These are phyloP conservation scores for Seira sanloemensis DNA, from an alignment of 2,888 invertebrate genomes.

Conservation along the genomic window DNA sequence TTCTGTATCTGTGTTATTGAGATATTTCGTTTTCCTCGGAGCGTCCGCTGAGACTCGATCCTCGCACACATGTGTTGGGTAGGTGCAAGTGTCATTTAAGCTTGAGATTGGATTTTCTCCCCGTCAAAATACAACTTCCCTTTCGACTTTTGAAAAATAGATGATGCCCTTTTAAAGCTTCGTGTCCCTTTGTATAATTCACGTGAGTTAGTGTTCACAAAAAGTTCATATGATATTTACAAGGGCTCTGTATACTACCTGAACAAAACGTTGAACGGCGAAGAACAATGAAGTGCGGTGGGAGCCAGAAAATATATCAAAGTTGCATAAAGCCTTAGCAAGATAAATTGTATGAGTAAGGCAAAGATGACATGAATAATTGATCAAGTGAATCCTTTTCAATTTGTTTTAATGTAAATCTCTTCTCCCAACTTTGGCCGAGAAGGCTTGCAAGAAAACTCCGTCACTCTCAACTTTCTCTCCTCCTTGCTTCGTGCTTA, in stretches of 20 bases:
- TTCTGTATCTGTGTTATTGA: too few species aligned
- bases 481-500: conserved; percentile 23
- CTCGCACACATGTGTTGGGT: background rate
- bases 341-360: conserved; percentile 49
- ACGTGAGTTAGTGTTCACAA: background rate
- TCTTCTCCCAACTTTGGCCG: conserved; percentile 51
- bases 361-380: conserved; percentile 64
- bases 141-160: too few species aligned
- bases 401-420: conserved; percentile 53
- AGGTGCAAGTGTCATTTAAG: background rate
- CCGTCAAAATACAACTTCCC: too few species aligned
- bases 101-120: too few species aligned
- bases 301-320: too few species aligned
- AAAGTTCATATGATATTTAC: background rate
- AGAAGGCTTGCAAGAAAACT: too few species aligned
- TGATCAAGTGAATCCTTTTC: conserved; percentile 64
- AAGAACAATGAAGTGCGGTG: too few species aligned
- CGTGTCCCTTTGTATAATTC: background rate
- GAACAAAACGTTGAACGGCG: too few species aligned
- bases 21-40: background rate
- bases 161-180: background rate
- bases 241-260: too few species aligned
- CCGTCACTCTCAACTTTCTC: too few species aligned
- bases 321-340: background rate
- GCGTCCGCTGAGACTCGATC: background rate